Base-by-base conservation (phyloP, 2,113 vertebrate genomes). In the Chaenocephalus aceratus region DNA sequence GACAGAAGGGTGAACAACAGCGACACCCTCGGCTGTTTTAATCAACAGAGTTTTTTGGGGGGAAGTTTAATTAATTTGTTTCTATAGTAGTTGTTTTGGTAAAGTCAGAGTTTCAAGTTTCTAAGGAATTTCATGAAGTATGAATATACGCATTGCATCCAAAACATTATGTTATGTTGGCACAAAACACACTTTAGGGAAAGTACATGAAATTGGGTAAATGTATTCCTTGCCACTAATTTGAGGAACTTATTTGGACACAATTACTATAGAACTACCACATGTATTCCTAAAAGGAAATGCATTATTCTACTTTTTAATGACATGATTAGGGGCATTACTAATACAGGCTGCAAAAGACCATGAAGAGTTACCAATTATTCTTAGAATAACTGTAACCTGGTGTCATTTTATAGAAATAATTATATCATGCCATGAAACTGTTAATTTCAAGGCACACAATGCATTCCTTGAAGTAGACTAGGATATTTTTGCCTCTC, bases 1-100 rank as follows among this genome's bases (percentile, higher is more conserved):
- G 13, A 67, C 71, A 69, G 58, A 67, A 74, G 63, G 79, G 59
- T 41, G 41, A 64, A 71, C 30, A 53, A 16, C 45, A 66, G 15
- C 18, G 72, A 57, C 26, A 72, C 12, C 49, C 10, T 2, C 2
- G 4, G 30, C 16, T 69, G n/a, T 45, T 77, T 64, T 46, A 21
- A 53, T 61, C 46, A 45, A 69, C n/a, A 18, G 21, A 16, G 41
- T 11, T 10, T 3, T 30, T 36, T n/a, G 14, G 36, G 0, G 10
- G 14, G 8, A 9, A 5, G 56, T 44, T 21, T 21, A 21, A 64
- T 53, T 18, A 8, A 21, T 68, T 72, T 57, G 36, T 26, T 21
- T 36, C 18, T 6, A 15, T 34, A 46, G 58, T 58, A 54, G 73
- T 72, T 53, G 48, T 65, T 30, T 30, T 11, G 60, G 41, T 49